Evolutionary conservation across 2,888 invertebrate species (phyloP).

Genomic region (Amblyjoppa proteus): DNA sequence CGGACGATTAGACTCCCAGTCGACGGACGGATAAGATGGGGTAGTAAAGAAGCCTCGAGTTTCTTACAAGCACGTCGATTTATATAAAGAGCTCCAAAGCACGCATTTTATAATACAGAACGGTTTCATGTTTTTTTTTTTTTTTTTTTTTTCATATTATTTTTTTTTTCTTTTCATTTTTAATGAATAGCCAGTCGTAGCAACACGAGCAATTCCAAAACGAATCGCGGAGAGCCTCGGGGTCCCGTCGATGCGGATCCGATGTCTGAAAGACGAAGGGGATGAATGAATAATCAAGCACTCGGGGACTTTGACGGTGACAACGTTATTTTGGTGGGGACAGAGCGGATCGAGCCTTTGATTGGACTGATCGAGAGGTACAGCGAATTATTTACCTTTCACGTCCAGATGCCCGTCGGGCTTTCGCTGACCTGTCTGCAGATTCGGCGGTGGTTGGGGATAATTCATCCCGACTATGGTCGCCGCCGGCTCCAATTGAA

Average conservation of each 20-base stretch:
- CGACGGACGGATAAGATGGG: not conserved
- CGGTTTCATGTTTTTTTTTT: constrained; percentile 51
- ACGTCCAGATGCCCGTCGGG: constrained; percentile 83
- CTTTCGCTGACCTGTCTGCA: constrained; percentile 83
- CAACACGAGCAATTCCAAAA: constrained; percentile 75
- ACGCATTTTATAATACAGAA: constrained; percentile 77
- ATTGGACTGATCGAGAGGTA: constrained; percentile 12
- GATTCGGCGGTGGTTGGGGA: constrained; percentile 83
- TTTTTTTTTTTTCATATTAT: constrained; percentile 19
- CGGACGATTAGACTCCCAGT: not conserved
- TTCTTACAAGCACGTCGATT: constrained; percentile 80
- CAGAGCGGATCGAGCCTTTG: not conserved
- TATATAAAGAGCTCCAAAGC: constrained; percentile 82
- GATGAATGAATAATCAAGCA: constrained; percentile 36
- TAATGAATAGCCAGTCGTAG: constrained; percentile 75
- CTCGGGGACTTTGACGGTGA: constrained; percentile 5
- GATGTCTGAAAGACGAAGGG: constrained; percentile 65
- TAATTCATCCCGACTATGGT: constrained; percentile 83
- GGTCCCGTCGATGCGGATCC: constrained; percentile 72
- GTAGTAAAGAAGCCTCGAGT: constrained; percentile 44
- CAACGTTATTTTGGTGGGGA: not conserved
- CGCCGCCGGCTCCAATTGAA: constrained; percentile 79
- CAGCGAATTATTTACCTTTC: constrained; percentile 77
- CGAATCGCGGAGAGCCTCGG: constrained; percentile 70
- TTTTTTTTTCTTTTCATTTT: constrained; percentile 37